phyloP scores from a whole-genome alignment of 2,888 invertebrate species.

The Gryllus longicercus region DNA sequence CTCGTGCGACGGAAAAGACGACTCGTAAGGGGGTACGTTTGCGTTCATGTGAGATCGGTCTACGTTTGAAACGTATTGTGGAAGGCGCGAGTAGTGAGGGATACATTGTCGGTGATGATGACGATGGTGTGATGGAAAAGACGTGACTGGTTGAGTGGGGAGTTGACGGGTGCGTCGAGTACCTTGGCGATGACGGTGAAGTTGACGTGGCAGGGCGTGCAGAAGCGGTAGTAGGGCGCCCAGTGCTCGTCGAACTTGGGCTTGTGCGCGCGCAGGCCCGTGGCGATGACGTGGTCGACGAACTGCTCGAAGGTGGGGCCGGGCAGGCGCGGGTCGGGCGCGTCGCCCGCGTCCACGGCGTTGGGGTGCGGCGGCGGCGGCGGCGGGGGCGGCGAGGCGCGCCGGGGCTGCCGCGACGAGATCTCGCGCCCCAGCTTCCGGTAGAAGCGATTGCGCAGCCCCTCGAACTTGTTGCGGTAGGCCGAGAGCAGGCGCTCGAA shows the following conservation, averaged over 20 bases:
- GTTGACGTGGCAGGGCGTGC: conserved; percentile 63
- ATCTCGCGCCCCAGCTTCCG: conserved; percentile 36
- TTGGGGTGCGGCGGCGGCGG: background rate
- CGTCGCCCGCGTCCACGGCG: background rate
- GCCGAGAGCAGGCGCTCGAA: conserved; percentile 38
- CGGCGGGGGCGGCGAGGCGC: background rate
- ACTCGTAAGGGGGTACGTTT: too few species aligned
- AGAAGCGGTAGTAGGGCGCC: conserved; percentile 62
- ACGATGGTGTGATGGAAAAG: too few species aligned
- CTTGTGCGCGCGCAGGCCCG: conserved; percentile 28
- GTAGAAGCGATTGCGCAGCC: conserved; percentile 35
- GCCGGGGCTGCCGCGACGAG: conserved; percentile 24
- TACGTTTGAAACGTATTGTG: too few species aligned
- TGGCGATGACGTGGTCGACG: conserved; percentile 39
- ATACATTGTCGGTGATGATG: too few species aligned
- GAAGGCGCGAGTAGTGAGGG: too few species aligned
- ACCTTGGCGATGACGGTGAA: conserved; percentile 60
- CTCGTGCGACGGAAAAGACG: too few species aligned
- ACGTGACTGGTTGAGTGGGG: too few species aligned
- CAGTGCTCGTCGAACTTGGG: conserved; percentile 57
- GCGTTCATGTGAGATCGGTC: too few species aligned
- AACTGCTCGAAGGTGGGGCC: conserved; percentile 53
- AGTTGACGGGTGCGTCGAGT: background rate
- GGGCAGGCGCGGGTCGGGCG: background rate
- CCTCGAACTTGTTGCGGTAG: conserved; percentile 37